Evolutionary conservation across 2,888 invertebrate genomes (phyloP).

Genomic region (Melanophora roralis): DNA sequence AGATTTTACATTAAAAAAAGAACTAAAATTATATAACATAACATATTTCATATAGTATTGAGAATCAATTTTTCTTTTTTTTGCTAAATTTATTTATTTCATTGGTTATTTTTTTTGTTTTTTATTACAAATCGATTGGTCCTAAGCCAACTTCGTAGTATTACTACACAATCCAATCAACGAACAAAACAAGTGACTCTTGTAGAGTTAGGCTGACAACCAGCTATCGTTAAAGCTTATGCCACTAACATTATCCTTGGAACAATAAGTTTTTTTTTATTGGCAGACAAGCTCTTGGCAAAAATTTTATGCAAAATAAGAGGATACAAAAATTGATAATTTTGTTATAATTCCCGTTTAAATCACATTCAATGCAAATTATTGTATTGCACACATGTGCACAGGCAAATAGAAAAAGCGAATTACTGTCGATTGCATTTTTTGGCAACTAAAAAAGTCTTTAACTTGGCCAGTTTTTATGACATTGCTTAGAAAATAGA

Average conservation of each 20-base stretch:
- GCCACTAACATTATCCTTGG: constrained; percentile 39
- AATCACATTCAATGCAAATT: constrained; percentile 57
- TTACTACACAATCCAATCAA: constrained; percentile 29
- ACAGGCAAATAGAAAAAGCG: constrained; percentile 1
- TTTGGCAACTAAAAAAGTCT: constrained; percentile 39
- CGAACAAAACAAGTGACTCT: neutral
- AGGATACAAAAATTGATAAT: constrained; percentile 1
- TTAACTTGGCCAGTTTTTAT: constrained; percentile 52
- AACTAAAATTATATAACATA: no score
- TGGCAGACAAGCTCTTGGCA: constrained; percentile 40
- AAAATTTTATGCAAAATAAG: neutral
- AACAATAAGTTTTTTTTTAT: constrained; percentile 50
- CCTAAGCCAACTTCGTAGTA: constrained; percentile 61
- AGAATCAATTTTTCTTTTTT: no score
- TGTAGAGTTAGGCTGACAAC: neutral
- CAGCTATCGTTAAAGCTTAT: constrained; percentile 25
- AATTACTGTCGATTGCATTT: neutral
- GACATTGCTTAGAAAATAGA: constrained; percentile 17
- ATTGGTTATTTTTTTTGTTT: constrained; percentile 1
- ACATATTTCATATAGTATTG: no score
- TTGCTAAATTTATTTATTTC: neutral
- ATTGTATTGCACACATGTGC: constrained; percentile 12
- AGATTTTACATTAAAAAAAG: no score
- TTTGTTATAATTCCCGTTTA: constrained; percentile 56
- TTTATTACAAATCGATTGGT: constrained; percentile 58